These are phyloP conservation scores for Brachyistius frenatus DNA, from an alignment of 2,113 vertebrate species.

Conservation along the genomic window DNA sequence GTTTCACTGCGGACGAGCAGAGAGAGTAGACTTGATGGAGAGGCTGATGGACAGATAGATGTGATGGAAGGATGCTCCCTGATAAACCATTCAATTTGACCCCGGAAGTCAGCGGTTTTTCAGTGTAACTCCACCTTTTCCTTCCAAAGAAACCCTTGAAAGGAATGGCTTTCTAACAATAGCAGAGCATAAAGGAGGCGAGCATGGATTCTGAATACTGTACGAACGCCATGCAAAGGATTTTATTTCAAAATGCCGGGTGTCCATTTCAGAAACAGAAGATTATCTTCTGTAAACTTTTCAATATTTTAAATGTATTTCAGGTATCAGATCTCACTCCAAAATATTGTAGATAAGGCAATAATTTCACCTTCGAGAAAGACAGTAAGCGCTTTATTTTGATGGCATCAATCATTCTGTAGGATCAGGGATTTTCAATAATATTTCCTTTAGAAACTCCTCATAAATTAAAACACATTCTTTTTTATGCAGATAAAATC, in stretches of 20 bases:
- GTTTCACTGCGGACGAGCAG: constrained; percentile 69
- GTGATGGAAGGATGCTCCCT: constrained; percentile 45
- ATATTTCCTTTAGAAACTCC: constrained; percentile 16
- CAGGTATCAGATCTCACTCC: constrained; percentile 23
- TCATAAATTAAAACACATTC: background rate
- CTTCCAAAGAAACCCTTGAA: constrained; percentile 36
- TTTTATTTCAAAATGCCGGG: constrained; percentile 32
- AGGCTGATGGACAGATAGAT: constrained; percentile 52
- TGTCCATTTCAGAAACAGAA: constrained; percentile 39
- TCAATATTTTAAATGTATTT: constrained; percentile 41
- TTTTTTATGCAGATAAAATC: background rate
- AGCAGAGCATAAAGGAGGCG: constrained; percentile 32
- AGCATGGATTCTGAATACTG: constrained; percentile 6
- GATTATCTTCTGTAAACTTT: constrained; percentile 18
- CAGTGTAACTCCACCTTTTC: constrained; percentile 68
- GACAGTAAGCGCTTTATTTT: constrained; percentile 38
- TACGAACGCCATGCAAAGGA: background rate
- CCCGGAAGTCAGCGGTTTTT: constrained; percentile 72
- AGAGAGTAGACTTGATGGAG: constrained; percentile 54
- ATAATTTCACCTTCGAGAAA: constrained; percentile 32
- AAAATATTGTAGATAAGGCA: constrained; percentile 20
- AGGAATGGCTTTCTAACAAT: constrained; percentile 34
- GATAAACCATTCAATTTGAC: constrained; percentile 63
- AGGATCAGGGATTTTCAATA: constrained; percentile 13
- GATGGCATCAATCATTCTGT: constrained; percentile 7